Evolutionary conservation across 2,113 vertebrate species (phyloP), one percentile per base, ranked within the genome.

Genomic region (Apodemus sylvaticus): DNA sequence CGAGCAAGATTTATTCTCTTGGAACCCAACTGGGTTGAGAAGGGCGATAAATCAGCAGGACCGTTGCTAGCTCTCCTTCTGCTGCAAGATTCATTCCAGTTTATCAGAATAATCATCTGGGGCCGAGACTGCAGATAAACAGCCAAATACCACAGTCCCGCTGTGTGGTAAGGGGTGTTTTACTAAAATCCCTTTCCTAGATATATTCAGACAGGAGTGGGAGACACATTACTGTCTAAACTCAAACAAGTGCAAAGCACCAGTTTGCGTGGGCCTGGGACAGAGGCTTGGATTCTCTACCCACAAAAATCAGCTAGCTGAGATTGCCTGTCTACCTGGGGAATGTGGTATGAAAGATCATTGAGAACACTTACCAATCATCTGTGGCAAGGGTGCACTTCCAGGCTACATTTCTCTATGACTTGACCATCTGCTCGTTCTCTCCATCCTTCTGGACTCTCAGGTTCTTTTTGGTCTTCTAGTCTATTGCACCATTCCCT

Each of bases 41-140:
- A 97, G 85, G 90, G 90, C 19, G 81, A 98, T 98, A 97, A 98
- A 98, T 98, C 97, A 98, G 91, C 94, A 96, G 92, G 89, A 88
- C 95, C 98, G 90, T 90, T 98, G 98, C 98, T 78, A 76, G 66
- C 93, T 97, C 94, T 93, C 97, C 95, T 98, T 96, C 97, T 88
- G 93, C n/a, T 10, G 9, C 78, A 95, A 97, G 96, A 91, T 97
- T 98, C 97, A 97, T 97, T 97, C 96, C 93, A 48, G 96, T 98
- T 98, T 98, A 98, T 98, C 97, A 39, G 39, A 96, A 95, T 98
- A 98, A 98, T 98, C 97, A 98, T 98, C 94, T 86, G 89, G 95
- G 82, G 94, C 91, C 66, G 66, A 98, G 89, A 87, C 55, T 91
- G 77, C 76, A 86, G 48, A 97, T 95, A 97, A 98, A 98, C 9